Evolutionary conservation across 2,888 invertebrate species (phyloP).

Genomic region (Tetanocera ferruginea): DNA sequence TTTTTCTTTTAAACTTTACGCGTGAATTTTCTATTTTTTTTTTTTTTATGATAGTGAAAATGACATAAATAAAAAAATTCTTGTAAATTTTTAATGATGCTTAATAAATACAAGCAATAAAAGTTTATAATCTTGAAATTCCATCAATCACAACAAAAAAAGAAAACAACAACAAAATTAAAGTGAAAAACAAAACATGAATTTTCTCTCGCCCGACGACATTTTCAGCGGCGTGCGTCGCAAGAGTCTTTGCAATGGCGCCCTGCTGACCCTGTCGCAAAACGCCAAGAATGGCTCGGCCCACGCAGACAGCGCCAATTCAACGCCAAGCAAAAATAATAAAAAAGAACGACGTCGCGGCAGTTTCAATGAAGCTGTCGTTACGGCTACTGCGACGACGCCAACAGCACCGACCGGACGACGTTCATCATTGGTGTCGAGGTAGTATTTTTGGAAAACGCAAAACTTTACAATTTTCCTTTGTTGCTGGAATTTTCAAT

Average conservation of each 20-base stretch:
- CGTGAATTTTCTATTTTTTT: neutral
- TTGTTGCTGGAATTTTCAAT: too few species aligned
- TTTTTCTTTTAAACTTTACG: neutral
- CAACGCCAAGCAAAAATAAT: conserved; percentile 57
- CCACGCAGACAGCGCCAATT: conserved; percentile 49
- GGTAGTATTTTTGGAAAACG: conserved; percentile 58
- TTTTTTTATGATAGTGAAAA: too few species aligned
- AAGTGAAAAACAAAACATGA: conserved; percentile 53
- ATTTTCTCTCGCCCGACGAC: conserved; percentile 65
- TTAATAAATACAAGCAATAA: too few species aligned
- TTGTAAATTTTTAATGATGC: too few species aligned
- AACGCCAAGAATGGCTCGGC: conserved; percentile 44
- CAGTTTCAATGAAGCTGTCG: conserved; percentile 63
- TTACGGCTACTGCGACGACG: conserved; percentile 28
- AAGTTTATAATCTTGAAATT: conserved; percentile 27
- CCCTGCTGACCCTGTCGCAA: conserved; percentile 56
- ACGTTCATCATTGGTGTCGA: conserved; percentile 70
- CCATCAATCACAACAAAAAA: conserved; percentile 17
- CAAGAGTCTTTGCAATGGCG: conserved; percentile 66
- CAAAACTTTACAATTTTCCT: too few species aligned
- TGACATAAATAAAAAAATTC: too few species aligned
- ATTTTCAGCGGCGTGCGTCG: conserved; percentile 63
- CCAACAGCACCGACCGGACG: conserved; percentile 57
- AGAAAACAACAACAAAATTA: neutral
- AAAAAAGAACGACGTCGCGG: conserved; percentile 65